phyloP scores from a whole-genome alignment of 2,113 vertebrate genomes.

The Alouatta palliata region DNA sequence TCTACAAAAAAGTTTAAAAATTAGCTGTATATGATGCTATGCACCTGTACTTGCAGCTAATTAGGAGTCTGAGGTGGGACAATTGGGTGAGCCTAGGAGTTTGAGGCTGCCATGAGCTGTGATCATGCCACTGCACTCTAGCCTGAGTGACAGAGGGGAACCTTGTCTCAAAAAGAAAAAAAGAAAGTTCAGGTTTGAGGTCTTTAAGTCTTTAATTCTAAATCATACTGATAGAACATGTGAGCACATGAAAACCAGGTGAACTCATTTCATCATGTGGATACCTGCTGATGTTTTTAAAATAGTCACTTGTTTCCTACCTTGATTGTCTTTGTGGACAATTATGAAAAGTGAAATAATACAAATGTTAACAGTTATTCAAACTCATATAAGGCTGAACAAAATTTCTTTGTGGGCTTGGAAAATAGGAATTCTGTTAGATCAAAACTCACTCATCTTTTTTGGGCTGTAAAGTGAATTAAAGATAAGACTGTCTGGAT shows the following conservation, averaged over 20 bases:
- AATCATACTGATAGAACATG: background rate
- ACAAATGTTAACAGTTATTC: no score
- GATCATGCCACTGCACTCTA: no score
- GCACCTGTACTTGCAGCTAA: no score
- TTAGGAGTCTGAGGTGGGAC: no score
- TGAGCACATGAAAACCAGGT: background rate
- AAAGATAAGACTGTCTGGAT: slow-evolving; percentile 29
- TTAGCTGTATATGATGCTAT: no score
- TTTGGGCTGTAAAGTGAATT: background rate
- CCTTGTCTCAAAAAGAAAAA: no score
- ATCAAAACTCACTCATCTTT: background rate
- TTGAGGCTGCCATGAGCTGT: no score
- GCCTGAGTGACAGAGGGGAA: no score
- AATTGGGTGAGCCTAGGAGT: no score
- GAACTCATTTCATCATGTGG: fast-evolving
- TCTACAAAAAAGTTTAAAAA: no score
- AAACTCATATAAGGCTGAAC: no score
- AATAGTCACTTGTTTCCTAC: background rate
- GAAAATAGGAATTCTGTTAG: background rate
- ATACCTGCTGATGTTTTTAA: background rate
- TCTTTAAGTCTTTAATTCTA: background rate
- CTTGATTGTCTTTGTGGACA: background rate
- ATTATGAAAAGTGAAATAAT: fast-evolving
- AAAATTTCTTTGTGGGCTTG: background rate
- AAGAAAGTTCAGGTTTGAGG: background rate